These are phyloP conservation scores for Orthosia incerta DNA, from an alignment of 2,888 invertebrate species.

Conservation along the genomic window DNA sequence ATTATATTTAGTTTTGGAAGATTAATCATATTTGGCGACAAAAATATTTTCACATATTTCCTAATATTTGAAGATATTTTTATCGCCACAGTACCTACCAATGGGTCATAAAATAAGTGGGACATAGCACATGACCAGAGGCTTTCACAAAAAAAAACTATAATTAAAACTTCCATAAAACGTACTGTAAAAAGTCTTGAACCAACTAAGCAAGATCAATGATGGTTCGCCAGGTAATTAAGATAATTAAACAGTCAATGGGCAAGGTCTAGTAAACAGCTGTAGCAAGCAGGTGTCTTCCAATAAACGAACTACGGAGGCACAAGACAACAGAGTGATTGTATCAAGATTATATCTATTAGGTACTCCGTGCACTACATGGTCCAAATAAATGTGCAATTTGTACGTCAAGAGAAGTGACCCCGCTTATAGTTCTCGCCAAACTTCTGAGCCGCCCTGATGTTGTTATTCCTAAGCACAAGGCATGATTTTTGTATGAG, in stretches of 20 bases:
- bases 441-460: no score
- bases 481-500: no score
- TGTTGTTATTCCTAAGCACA: no score
- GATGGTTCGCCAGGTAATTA: conserved; percentile 67
- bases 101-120: not conserved
- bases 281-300: conserved; percentile 74
- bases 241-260: conserved; percentile 73
- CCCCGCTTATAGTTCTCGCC: no score
- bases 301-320: conserved; percentile 28
- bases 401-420: no score
- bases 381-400: no score
- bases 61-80: no score
- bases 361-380: not conserved
- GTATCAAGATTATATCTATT: conserved; percentile 46
- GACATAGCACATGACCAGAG: not conserved
- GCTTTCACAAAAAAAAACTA: conserved; percentile 3
- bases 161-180: conserved; percentile 29
- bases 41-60: no score
- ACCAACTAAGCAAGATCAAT: conserved; percentile 49
- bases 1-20: no score
- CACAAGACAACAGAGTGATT: conserved; percentile 49
- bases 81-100: not conserved
- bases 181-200: conserved; percentile 24
- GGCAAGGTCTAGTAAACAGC: conserved; percentile 67
- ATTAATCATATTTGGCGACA: no score